These are phyloP conservation scores for Zaprionus ornatus DNA, from an alignment of 1,140 invertebrate species.

Conservation along the genomic window DNA sequence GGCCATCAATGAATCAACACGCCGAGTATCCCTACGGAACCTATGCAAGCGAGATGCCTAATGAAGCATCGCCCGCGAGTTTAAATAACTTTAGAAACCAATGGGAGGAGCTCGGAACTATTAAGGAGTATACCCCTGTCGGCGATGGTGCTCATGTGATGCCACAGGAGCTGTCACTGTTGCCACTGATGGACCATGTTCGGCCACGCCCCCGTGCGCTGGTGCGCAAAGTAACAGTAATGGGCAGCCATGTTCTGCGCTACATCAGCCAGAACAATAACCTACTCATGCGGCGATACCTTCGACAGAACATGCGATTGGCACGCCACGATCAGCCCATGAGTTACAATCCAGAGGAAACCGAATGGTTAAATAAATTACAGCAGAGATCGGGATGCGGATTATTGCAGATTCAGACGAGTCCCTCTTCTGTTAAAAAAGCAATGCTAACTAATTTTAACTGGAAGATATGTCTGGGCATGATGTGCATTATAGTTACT, in stretches of 20 bases:
- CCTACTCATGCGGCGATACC: background rate
- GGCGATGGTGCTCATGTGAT: slow-evolving; percentile 27
- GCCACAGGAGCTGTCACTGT: background rate
- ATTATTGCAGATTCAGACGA: background rate
- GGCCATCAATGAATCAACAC: background rate
- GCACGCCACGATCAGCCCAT: background rate
- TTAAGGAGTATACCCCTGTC: slow-evolving; percentile 20
- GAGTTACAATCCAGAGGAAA: background rate
- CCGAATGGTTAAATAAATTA: background rate
- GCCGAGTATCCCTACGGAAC: background rate
- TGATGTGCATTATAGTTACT: slow-evolving; percentile 22
- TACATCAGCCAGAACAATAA: slow-evolving; percentile 19
- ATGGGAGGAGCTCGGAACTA: background rate
- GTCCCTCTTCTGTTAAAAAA: background rate
- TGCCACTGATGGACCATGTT: slow-evolving; percentile 6
- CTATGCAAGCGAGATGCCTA: background rate
- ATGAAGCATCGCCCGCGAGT: background rate
- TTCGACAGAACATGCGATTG: background rate
- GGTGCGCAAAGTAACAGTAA: slow-evolving; percentile 38
- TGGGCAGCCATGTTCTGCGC: slow-evolving; percentile 40
- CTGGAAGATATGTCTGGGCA: slow-evolving; percentile 26
- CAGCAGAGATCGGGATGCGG: background rate
- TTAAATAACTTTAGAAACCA: background rate
- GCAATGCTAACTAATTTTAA: slow-evolving; percentile 5
- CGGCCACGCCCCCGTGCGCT: slow-evolving; percentile 2